Conservation (phyloP, 2,113 vertebrate genomes). For the human (Homo sapiens) region DNA sequence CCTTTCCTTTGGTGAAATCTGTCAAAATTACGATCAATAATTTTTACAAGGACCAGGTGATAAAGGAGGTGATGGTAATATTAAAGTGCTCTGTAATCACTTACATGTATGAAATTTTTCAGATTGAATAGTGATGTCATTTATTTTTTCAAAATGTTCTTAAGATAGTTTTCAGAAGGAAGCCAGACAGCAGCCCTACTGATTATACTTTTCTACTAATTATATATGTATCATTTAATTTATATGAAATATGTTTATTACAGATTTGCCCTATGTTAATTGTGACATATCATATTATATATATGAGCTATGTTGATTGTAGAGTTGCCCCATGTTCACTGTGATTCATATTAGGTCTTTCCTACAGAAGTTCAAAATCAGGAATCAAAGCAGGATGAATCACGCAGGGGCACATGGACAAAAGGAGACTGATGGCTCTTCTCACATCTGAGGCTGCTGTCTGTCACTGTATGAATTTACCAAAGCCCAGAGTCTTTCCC, state of each 20-base stretch:
- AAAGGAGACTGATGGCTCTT: neutral
- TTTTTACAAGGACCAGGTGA: neutral
- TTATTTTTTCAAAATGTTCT: neutral
- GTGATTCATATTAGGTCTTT: neutral
- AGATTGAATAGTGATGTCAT: neutral
- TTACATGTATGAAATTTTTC: neutral
- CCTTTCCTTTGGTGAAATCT: neutral
- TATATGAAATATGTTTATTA: constrained; percentile 3
- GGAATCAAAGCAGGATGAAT: neutral
- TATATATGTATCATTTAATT: neutral
- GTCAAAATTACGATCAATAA: neutral
- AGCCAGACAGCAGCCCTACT: neutral
- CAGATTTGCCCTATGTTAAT: neutral
- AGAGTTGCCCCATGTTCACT: neutral
- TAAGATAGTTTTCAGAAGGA: neutral
- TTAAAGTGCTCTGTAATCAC: neutral
- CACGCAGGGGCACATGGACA: neutral
- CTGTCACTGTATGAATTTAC: neutral
- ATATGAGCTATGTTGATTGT: neutral
- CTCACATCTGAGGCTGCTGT: neutral
- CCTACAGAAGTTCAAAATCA: neutral
- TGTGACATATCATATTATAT: neutral
- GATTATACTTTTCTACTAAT: neutral
- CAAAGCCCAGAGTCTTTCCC: neutral
- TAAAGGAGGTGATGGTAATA: neutral